Percentiles rank a stretch among this genome's conserved stretches.
Evolutionary conservation across 2,888 invertebrate species (phyloP).

Genomic region (Gymnosoma rotundatum): DNA sequence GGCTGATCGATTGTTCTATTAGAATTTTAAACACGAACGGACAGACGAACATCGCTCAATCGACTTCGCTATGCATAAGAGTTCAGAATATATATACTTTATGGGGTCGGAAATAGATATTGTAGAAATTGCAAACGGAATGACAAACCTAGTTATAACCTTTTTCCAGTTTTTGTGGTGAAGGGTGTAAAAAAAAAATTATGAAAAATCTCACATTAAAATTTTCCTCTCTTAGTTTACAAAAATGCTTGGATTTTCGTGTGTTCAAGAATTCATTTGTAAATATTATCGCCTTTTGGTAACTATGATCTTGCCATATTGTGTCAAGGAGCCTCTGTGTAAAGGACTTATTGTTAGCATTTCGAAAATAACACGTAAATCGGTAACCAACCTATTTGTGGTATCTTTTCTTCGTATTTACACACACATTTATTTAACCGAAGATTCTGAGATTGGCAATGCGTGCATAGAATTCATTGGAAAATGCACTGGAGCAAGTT

Average conservation of each 20-base stretch:
- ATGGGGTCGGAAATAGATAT: too few relatives aligned
- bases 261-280: constrained; percentile 87
- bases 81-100: too few relatives aligned
- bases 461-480: constrained; percentile 86
- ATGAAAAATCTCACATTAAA: neutral
- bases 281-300: constrained; percentile 88
- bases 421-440: constrained; percentile 87
- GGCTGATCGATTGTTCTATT: too few relatives aligned
- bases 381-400: constrained; percentile 84
- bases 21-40: too few relatives aligned
- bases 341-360: constrained; percentile 84
- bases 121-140: too few relatives aligned
- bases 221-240: constrained; percentile 82
- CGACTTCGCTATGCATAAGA: too few relatives aligned
- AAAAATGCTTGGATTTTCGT: constrained; percentile 87
- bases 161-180: too few relatives aligned
- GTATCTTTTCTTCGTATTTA: constrained; percentile 88
- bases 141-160: too few relatives aligned
- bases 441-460: constrained; percentile 84
- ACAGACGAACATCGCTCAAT: too few relatives aligned
- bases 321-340: constrained; percentile 82
- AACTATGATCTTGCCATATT: constrained; percentile 86
- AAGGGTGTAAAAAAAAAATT: neutral
- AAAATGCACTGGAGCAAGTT: constrained; percentile 84
- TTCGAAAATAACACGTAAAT: constrained; percentile 77